These are phyloP conservation scores for Coelinius sp. DNA, from an alignment of 2,888 invertebrate genomes.

Conservation along the genomic window DNA sequence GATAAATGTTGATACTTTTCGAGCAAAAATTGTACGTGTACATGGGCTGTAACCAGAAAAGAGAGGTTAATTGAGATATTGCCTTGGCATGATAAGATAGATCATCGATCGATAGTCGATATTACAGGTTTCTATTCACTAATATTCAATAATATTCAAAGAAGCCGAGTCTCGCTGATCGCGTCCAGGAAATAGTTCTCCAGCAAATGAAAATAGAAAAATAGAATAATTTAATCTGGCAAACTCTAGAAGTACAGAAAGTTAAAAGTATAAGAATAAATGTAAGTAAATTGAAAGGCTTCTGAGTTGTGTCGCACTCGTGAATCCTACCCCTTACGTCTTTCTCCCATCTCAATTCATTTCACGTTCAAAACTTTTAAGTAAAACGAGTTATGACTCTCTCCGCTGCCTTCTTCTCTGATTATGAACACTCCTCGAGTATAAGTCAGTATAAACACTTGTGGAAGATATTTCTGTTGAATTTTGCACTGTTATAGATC, in stretches of 20 bases:
- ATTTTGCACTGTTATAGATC: not conserved
- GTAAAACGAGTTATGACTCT: slow-evolving; percentile 48
- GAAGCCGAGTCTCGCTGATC: too few species aligned
- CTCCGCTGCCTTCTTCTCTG: slow-evolving; percentile 13
- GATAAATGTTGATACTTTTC: too few species aligned
- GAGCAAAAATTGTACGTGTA: too few species aligned
- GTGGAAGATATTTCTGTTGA: not conserved
- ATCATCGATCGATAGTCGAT: too few species aligned
- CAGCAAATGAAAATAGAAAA: slow-evolving; percentile 17
- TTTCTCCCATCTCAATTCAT: slow-evolving; percentile 48
- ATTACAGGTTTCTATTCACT: too few species aligned
- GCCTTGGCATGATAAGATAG: too few species aligned
- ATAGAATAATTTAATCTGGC: slow-evolving; percentile 12
- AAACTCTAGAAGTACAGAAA: not conserved
- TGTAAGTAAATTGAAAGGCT: slow-evolving; percentile 2
- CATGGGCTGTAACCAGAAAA: too few species aligned
- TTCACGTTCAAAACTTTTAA: slow-evolving; percentile 56
- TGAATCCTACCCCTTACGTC: not conserved
- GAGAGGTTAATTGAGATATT: too few species aligned
- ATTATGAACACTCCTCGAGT: not conserved
- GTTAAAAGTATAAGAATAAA: slow-evolving; percentile 20
- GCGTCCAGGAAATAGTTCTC: not conserved
- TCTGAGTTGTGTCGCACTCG: not conserved
- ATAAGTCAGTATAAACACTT: slow-evolving; percentile 6
- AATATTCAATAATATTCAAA: too few species aligned